Conservation (phyloP, 2,888 invertebrate genomes). For the Galeopsomyia nigrocyanea region DNA sequence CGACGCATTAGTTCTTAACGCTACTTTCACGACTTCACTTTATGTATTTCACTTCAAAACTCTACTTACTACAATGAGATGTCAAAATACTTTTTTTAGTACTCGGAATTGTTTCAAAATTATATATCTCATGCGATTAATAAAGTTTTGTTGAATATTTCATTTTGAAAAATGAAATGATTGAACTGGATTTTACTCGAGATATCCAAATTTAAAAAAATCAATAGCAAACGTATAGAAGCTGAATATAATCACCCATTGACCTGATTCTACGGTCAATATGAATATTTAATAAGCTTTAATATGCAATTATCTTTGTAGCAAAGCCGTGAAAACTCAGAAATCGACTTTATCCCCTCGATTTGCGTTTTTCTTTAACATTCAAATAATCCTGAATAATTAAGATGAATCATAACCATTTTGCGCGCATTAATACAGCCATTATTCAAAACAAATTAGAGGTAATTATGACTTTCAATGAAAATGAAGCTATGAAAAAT, state of each 20-base stretch:
- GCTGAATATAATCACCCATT: conserved; percentile 6
- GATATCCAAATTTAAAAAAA: background rate
- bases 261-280: conserved; percentile 10
- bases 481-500: background rate
- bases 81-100: conserved; percentile 19
- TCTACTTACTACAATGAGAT: conserved; percentile 7
- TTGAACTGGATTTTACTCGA: background rate
- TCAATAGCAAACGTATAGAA: background rate
- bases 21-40: conserved; percentile 30
- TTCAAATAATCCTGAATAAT: no score
- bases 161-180: background rate
- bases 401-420: no score
- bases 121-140: no score
- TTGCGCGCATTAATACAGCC: no score
- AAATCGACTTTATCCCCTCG: background rate
- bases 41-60: conserved; percentile 21
- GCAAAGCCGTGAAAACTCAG: conserved; percentile 1
- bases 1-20: conserved; percentile 18
- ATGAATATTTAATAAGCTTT: conserved; percentile 34
- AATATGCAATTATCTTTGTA: conserved; percentile 10
- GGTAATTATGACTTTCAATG: no score
- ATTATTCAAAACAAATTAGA: no score
- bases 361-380: no score
- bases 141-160: no score
- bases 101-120: no score